phyloP scores from a whole-genome alignment of 2,113 vertebrate genomes.

The Danio rerio region GRCz12tu NC_133180.1:20495501-20496000 shows the following conservation, averaged over 20 bases:
- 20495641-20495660: not conserved
- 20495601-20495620: too few species aligned
- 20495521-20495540: too few species aligned
- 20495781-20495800: not conserved
- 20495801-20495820: not conserved
- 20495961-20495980: not conserved
- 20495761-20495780: not conserved
- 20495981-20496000: not conserved
- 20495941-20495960: constrained; percentile 8
- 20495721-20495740: not conserved
- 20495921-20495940: not conserved
- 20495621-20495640: too few species aligned
- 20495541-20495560: too few species aligned
- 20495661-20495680: not conserved
- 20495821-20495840: not conserved
- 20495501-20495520: too few species aligned
- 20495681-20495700: not conserved
- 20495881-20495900: not conserved
- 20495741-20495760: not conserved
- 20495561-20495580: too few species aligned
- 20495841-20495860: not conserved
- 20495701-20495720: not conserved
- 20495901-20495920: not conserved
- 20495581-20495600: too few species aligned
- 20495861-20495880: constrained; percentile 5